Evolutionary conservation across 2,797 vertebrate genomes (phyloP).

Genomic region (Typhlichthys subterraneus): DNA sequence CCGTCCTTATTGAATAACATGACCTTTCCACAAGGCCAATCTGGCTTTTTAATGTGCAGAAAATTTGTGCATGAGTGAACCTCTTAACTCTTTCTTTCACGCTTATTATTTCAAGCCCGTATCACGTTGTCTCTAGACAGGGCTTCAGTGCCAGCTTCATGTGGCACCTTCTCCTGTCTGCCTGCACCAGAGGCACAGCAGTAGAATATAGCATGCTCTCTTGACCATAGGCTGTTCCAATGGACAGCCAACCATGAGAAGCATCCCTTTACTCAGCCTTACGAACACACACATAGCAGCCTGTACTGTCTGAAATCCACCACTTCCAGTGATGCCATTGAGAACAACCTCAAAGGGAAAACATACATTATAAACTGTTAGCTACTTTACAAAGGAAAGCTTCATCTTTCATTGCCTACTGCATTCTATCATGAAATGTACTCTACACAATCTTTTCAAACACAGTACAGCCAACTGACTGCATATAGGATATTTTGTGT

Average conservation of each 20-base stretch:
- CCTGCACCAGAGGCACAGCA: conserved; percentile 44
- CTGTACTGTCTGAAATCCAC: conserved; percentile 8
- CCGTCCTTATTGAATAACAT: conserved; percentile 77
- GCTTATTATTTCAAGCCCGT: conserved; percentile 78
- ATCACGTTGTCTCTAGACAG: conserved; percentile 75
- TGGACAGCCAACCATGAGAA: conserved; percentile 22
- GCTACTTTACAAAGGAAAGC: conserved; percentile 25
- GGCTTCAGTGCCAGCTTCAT: conserved; percentile 58
- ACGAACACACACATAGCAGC: conserved; percentile 12
- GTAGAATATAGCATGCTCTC: conserved; percentile 16
- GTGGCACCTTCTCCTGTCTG: conserved; percentile 47
- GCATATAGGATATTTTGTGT: too few relatives aligned
- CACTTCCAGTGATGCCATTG: conserved; percentile 34
- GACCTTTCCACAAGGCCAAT: conserved; percentile 77
- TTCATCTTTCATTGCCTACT: not conserved
- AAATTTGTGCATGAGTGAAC: conserved; percentile 76
- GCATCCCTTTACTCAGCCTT: conserved; percentile 46
- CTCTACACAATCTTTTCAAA: not conserved
- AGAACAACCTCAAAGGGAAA: conserved; percentile 16
- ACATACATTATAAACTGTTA: conserved; percentile 22
- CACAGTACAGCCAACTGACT: not conserved
- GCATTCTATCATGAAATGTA: not conserved
- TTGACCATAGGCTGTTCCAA: conserved; percentile 35
- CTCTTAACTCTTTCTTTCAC: conserved; percentile 77
- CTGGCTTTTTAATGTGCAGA: conserved; percentile 70